These are phyloP conservation scores for Tinea semifulvella DNA, from an alignment of 2,888 invertebrate species.

Conservation along the genomic window DNA sequence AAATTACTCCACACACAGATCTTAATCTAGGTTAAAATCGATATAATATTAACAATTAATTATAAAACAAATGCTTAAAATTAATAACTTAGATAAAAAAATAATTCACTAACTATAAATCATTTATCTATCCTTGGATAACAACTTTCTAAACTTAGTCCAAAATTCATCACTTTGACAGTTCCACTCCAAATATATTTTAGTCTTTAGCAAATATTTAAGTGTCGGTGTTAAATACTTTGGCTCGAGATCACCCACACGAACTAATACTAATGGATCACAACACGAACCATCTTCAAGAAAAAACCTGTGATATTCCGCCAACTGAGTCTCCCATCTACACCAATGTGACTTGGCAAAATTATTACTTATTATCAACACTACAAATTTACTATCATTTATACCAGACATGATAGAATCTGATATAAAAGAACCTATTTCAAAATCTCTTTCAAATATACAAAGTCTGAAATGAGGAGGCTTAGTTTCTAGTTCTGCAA, in stretches of 20 bases:
- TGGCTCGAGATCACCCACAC: slow-evolving; percentile 66
- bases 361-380: slow-evolving; percentile 72
- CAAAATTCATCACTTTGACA: slow-evolving; percentile 48
- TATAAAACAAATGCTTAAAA: no score
- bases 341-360: slow-evolving; percentile 79
- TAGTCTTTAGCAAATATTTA: slow-evolving; percentile 69
- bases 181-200: slow-evolving; percentile 71
- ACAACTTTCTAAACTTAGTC: slow-evolving; percentile 44
- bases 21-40: no score
- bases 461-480: slow-evolving; percentile 70
- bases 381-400: slow-evolving; percentile 69
- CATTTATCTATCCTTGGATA: slow-evolving; percentile 26
- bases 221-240: slow-evolving; percentile 67
- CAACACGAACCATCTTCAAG: slow-evolving; percentile 64
- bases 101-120: no score
- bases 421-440: slow-evolving; percentile 70
- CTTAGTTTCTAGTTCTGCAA: slow-evolving; percentile 66
- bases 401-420: slow-evolving; percentile 73
- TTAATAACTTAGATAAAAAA: no score
- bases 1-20: no score
- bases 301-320: slow-evolving; percentile 71
- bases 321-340: slow-evolving; percentile 74
- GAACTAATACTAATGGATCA: slow-evolving; percentile 69
- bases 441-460: slow-evolving; percentile 75
- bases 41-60: no score